Evolutionary conservation across 2,888 invertebrate species (phyloP).

Genomic region (Lathronympha strigana): DNA sequence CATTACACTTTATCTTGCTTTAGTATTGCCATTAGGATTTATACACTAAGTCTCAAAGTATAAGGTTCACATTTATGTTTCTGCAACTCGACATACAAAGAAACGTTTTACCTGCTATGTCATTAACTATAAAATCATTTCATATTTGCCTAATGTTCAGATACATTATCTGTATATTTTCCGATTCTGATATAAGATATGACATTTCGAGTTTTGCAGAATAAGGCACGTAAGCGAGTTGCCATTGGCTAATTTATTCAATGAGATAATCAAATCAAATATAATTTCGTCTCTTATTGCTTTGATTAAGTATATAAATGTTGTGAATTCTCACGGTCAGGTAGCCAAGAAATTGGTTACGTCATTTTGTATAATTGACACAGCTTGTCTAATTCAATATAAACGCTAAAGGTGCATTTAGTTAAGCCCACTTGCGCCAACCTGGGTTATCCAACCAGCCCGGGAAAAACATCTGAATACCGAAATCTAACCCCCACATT

Average conservation of each 20-base stretch:
- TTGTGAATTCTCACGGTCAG: constrained; percentile 19
- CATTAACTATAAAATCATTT: neutral
- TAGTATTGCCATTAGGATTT: neutral
- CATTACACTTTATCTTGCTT: too few species aligned
- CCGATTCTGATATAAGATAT: neutral
- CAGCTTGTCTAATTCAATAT: constrained; percentile 2
- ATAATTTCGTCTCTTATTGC: constrained; percentile 17
- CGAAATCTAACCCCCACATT: too few species aligned
- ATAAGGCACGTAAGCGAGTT: constrained; percentile 6
- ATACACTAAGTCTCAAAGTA: too few species aligned
- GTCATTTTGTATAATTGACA: constrained; percentile 5
- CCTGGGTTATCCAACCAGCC: too few species aligned
- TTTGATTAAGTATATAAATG: constrained; percentile 24
- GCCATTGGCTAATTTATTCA: constrained; percentile 27
- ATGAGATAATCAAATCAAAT: neutral
- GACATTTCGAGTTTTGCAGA: neutral
- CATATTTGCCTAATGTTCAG: neutral
- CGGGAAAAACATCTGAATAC: too few species aligned
- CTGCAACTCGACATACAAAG: neutral
- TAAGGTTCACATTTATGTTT: neutral
- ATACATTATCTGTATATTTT: too few species aligned
- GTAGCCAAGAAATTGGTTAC: constrained; percentile 4
- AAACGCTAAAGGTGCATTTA: neutral
- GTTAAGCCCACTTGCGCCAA: too few species aligned
- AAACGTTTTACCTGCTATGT: neutral